Percentiles rank a stretch among this genome's conserved stretches.
These are phyloP conservation scores for Cephalopholis sonnerati DNA, from an alignment of 2,113 vertebrate genomes.

Conservation along the genomic window DNA sequence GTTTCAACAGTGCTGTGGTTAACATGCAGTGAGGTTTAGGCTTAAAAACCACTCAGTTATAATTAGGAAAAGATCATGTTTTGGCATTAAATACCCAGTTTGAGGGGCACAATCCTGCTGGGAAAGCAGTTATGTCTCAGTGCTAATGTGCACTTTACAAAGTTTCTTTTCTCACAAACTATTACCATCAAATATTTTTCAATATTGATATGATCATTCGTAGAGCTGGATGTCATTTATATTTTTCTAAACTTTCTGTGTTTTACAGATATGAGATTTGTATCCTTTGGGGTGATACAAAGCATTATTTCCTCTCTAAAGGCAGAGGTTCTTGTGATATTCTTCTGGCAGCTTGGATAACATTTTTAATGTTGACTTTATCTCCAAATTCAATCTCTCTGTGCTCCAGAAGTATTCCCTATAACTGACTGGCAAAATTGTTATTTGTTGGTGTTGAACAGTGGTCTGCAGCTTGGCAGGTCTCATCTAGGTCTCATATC, in stretches of 20 bases:
- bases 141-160: not conserved
- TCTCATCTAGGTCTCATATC: no score
- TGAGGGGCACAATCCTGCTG: no score
- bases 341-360: constrained; percentile 66
- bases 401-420: constrained; percentile 81
- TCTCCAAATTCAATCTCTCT: constrained; percentile 82
- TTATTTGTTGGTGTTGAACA: no score
- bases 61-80: no score
- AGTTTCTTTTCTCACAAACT: not conserved
- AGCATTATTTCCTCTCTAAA: constrained; percentile 42
- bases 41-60: no score
- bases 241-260: not conserved
- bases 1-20: no score
- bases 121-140: no score
- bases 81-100: not conserved
- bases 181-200: not conserved
- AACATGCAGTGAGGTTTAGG: no score
- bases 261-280: not conserved
- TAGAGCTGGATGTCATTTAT: not conserved
- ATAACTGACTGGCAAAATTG: no score
- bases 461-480: no score
- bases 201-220: not conserved
- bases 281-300: not conserved
- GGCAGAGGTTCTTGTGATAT: constrained; percentile 45
- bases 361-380: constrained; percentile 70